phyloP scores from a whole-genome alignment of 2,113 vertebrate genomes.

The Hipposideros armiger region DNA sequence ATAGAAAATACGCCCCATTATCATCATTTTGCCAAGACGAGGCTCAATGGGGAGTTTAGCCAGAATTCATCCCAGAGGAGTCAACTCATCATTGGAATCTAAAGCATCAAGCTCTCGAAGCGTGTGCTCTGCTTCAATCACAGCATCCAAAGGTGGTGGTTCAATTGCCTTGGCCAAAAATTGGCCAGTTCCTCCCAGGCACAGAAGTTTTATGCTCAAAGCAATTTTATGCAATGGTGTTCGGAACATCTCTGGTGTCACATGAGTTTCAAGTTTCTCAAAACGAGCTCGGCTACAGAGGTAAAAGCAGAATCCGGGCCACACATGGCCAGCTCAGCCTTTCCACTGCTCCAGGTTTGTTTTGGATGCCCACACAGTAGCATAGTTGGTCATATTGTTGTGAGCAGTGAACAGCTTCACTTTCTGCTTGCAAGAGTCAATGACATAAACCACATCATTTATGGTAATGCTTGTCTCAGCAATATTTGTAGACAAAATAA shows the following conservation, averaged over 20 bases:
- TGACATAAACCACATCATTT: constrained; percentile 98
- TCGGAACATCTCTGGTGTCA: constrained; percentile 98
- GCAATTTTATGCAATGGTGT: constrained; percentile 96
- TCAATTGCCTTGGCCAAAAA: constrained; percentile 99
- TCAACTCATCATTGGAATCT: constrained; percentile 95
- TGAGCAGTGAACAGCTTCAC: constrained; percentile 98
- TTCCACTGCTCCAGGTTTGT: constrained; percentile 98
- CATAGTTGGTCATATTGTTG: constrained; percentile 99
- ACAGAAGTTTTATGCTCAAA: constrained; percentile 96
- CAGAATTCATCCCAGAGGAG: constrained; percentile 95
- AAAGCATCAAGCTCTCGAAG: constrained; percentile 96
- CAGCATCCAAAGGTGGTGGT: constrained; percentile 96
- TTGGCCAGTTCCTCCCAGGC: constrained; percentile 95
- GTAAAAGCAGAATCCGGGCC: constrained; percentile 96
- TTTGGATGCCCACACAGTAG: constrained; percentile 98
- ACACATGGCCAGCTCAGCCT: constrained; percentile 94
- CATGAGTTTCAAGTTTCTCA: constrained; percentile 95
- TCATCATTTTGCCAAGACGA: constrained; percentile 99
- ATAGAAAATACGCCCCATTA: constrained; percentile 98
- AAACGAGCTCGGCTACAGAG: constrained; percentile 96
- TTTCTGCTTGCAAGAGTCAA: constrained; percentile 99
- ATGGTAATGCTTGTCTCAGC: constrained; percentile 98
- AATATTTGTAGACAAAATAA: constrained; percentile 98
- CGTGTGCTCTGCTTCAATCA: constrained; percentile 96
- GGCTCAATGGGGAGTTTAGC: constrained; percentile 97